These are phyloP conservation scores for Erpetoichthys calabaricus DNA, from an alignment of 2,797 vertebrate species.

Conservation along the genomic window DNA sequence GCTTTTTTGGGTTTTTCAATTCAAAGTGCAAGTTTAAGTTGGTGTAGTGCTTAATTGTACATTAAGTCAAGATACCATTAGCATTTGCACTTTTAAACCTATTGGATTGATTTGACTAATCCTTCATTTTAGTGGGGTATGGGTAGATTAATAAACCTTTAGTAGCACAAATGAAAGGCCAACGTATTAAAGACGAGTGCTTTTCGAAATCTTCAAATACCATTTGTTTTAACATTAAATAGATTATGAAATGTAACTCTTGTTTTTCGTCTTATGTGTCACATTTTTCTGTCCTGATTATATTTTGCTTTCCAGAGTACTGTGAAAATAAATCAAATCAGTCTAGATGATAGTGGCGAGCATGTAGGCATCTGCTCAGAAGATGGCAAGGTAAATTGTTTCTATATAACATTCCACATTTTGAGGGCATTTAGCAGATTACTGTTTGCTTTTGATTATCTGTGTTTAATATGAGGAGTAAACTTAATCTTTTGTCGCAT, in stretches of 20 bases:
- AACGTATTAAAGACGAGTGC: conserved; percentile 1
- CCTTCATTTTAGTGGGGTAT: neutral
- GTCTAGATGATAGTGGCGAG: conserved; percentile 93
- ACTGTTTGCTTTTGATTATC: conserved; percentile 1
- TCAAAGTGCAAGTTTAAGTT: no score
- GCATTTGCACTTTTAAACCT: neutral
- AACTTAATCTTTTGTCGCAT: neutral
- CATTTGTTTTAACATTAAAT: neutral
- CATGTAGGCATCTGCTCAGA: conserved; percentile 94
- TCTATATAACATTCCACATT: conserved; percentile 4
- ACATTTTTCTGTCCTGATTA: conserved; percentile 4
- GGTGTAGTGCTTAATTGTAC: no score
- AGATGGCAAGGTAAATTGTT: conserved; percentile 84
- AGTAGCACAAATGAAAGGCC: neutral
- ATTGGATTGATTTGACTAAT: neutral
- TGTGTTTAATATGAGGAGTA: neutral
- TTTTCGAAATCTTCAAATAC: neutral
- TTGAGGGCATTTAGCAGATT: conserved; percentile 3
- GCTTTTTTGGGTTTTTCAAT: conserved; percentile 11
- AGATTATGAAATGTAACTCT: conserved; percentile 2
- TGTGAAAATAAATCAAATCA: conserved; percentile 98
- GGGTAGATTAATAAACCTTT: neutral
- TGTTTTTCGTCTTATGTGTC: conserved; percentile 1
- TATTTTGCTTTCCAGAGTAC: conserved; percentile 63
- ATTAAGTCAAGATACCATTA: neutral